Evolutionary conservation across 2,888 invertebrate genomes (phyloP).

Genomic region (Hirtodrosophila cameraria): DNA sequence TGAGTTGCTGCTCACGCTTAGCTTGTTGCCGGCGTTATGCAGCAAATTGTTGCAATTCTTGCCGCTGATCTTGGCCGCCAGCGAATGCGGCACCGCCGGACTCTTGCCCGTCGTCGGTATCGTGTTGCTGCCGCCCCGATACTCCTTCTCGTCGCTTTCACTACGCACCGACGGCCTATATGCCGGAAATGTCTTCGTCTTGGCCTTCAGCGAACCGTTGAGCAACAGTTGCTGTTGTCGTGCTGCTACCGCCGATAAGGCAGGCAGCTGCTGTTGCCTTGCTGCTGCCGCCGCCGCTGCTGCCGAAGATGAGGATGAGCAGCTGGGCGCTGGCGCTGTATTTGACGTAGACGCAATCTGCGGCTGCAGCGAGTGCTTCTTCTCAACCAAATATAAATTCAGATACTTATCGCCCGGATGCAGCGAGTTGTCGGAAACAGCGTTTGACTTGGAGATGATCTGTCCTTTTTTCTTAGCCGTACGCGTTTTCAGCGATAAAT

Average conservation of each 20-base stretch:
- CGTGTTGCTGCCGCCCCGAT: constrained; percentile 65
- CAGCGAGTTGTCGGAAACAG: constrained; percentile 83
- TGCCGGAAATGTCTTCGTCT: constrained; percentile 81
- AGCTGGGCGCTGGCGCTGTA: constrained; percentile 52
- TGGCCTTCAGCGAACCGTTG: constrained; percentile 81
- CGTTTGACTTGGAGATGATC: constrained; percentile 83
- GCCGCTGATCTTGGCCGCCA: constrained; percentile 82
- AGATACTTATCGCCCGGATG: constrained; percentile 84
- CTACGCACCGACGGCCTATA: constrained; percentile 82
- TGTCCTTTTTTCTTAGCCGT: constrained; percentile 82
- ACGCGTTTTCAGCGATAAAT: constrained; percentile 82
- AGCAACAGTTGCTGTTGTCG: constrained; percentile 77
- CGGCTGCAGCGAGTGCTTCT: constrained; percentile 79
- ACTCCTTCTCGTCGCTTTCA: constrained; percentile 82
- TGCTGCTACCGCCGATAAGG: constrained; percentile 68
- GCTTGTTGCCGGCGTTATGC: constrained; percentile 75
- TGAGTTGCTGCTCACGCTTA: constrained; percentile 78
- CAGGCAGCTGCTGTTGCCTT: constrained; percentile 69
- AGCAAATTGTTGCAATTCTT: constrained; percentile 82
- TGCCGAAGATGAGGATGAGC: constrained; percentile 53
- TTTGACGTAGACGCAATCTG: constrained; percentile 42
- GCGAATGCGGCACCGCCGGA: constrained; percentile 77
- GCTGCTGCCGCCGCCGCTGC: constrained; percentile 50
- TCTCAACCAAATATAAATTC: constrained; percentile 83
- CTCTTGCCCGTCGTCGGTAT: constrained; percentile 75